Percentiles rank a stretch among this genome's conserved stretches.
Conservation (phyloP, 2,888 invertebrate genomes). For the Selenia dentaria region DNA sequence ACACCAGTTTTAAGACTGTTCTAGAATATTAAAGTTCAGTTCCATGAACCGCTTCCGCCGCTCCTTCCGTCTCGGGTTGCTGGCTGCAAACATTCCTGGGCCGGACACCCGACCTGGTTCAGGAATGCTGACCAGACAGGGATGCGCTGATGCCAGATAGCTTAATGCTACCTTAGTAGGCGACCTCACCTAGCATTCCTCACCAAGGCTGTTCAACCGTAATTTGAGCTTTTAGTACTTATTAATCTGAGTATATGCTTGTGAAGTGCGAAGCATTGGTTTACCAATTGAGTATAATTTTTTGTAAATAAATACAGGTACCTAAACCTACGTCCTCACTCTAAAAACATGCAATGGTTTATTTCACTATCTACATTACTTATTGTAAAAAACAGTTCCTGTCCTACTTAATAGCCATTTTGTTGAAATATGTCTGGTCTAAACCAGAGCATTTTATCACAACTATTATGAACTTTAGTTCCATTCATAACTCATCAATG, state of each 20-base stretch:
- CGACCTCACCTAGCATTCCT: constrained; percentile 60
- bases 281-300: too few relatives aligned
- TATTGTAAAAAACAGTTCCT: too few relatives aligned
- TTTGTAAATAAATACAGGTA: too few relatives aligned
- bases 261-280: too few relatives aligned
- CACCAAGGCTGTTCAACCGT: constrained; percentile 50
- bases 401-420: too few relatives aligned
- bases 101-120: constrained; percentile 67
- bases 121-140: constrained; percentile 75
- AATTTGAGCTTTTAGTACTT: not conserved
- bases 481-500: constrained; percentile 32
- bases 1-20: constrained; percentile 40
- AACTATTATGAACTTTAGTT: constrained; percentile 27
- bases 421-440: too few relatives aligned
- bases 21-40: constrained; percentile 40
- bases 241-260: too few relatives aligned
- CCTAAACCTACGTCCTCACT: too few relatives aligned
- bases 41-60: constrained; percentile 83
- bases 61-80: constrained; percentile 83
- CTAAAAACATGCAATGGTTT: too few relatives aligned
- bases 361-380: too few relatives aligned
- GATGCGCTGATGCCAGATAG: constrained; percentile 67
- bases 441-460: not conserved
- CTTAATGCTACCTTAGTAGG: constrained; percentile 63
- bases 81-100: constrained; percentile 74